phyloP scores from a whole-genome alignment of 2,797 vertebrate species.

The Leptatherina wallacei region DNA sequence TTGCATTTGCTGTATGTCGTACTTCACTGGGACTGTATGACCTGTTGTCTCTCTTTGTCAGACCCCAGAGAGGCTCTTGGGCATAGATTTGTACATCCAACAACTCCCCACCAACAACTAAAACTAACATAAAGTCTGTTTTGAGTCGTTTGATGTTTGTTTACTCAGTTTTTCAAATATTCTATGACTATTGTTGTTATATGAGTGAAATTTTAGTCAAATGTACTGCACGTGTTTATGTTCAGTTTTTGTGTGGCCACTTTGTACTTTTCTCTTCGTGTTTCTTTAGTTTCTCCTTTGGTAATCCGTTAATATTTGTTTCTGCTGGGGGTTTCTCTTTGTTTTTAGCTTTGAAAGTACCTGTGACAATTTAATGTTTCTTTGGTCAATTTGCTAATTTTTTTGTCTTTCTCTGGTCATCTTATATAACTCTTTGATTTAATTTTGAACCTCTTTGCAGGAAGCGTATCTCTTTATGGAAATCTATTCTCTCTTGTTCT shows the following conservation, averaged over 20 bases:
- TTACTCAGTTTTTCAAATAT: background rate
- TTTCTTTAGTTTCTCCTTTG: background rate
- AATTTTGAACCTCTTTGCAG: background rate
- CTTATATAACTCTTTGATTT: background rate
- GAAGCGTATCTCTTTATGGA: too few relatives aligned
- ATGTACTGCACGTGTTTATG: background rate
- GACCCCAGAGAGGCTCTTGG: background rate
- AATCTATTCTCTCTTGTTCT: background rate
- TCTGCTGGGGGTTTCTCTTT: background rate
- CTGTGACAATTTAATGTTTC: background rate
- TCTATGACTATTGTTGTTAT: background rate
- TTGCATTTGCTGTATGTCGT: background rate
- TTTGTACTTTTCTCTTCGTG: background rate
- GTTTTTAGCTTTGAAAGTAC: background rate
- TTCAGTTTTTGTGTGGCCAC: background rate
- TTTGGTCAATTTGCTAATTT: background rate
- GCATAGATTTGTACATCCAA: background rate
- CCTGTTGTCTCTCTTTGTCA: background rate
- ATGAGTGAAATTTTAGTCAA: background rate
- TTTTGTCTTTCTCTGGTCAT: background rate
- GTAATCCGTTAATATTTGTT: background rate
- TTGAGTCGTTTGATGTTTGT: background rate
- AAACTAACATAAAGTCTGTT: background rate
- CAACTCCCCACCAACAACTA: background rate
- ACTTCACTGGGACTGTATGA: too few relatives aligned